These are phyloP conservation scores for Corythucha ciliata DNA, from an alignment of 2,888 invertebrate species.

Conservation along the genomic window DNA sequence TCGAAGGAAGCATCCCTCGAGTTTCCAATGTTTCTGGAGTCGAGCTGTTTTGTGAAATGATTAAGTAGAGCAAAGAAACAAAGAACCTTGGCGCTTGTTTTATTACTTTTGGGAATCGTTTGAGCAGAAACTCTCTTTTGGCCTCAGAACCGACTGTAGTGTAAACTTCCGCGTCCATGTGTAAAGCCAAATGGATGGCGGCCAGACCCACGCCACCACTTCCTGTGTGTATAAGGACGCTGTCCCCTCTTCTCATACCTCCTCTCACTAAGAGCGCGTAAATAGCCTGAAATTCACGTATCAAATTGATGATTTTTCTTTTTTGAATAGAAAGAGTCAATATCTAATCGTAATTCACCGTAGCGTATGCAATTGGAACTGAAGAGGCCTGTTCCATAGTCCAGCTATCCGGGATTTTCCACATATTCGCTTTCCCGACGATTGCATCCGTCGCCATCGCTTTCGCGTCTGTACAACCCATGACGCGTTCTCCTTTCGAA, in stretches of 20 bases:
- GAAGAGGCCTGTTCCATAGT: slow-evolving; percentile 55
- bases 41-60: no score
- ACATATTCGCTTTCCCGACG: slow-evolving; percentile 59
- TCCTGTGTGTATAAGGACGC: slow-evolving; percentile 49
- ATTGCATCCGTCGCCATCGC: slow-evolving; percentile 73
- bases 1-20: slow-evolving; percentile 83
- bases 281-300: no score
- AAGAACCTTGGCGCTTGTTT: no score
- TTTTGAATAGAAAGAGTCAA: no score
- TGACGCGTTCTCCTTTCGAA: slow-evolving; percentile 42
- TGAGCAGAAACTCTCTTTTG: slow-evolving; percentile 54
- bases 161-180: slow-evolving; percentile 54
- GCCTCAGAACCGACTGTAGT: slow-evolving; percentile 60
- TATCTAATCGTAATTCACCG: no score
- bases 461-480: slow-evolving; percentile 78
- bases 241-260: slow-evolving; percentile 44
- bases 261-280: slow-evolving; percentile 51
- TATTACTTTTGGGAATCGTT: slow-evolving; percentile 46
- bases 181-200: slow-evolving; percentile 61
- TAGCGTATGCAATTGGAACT: slow-evolving; percentile 54
- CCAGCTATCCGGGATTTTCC: slow-evolving; percentile 52
- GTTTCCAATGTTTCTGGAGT: slow-evolving; percentile 66
- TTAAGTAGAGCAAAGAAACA: no score
- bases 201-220: slow-evolving; percentile 69
- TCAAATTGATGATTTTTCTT: no score